phyloP scores from a whole-genome alignment of 2,888 invertebrate species.

The Agrochola circellaris region DNA sequence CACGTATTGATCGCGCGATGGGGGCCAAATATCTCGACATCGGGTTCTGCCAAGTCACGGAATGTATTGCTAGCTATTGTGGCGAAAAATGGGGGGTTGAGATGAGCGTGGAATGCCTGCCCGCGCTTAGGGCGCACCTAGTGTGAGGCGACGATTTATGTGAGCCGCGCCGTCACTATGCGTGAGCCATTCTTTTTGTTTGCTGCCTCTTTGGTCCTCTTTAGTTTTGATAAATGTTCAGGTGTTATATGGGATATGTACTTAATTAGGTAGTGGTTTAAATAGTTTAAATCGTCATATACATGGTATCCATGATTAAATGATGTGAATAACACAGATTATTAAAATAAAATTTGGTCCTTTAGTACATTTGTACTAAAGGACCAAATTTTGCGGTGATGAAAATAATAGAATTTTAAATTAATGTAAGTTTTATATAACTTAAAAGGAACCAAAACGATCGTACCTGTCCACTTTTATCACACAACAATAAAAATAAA shows the following conservation, averaged over 20 bases:
- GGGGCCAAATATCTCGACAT: conserved; percentile 86
- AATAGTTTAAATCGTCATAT: neutral
- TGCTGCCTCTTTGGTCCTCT: conserved; percentile 28
- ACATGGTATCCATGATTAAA: neutral
- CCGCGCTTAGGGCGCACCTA: conserved; percentile 74
- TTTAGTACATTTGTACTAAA: too few species aligned
- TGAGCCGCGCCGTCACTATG: conserved; percentile 38
- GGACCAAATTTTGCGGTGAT: too few species aligned
- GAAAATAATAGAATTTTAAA: neutral
- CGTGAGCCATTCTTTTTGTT: conserved; percentile 50
- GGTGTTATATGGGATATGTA: neutral
- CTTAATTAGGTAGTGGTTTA: neutral
- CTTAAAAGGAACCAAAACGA: neutral
- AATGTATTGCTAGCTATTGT: conserved; percentile 90
- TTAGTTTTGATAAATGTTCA: conserved; percentile 18
- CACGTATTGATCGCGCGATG: conserved; percentile 88
- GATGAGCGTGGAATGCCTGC: conserved; percentile 79
- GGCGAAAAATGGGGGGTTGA: conserved; percentile 89
- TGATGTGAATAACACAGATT: neutral
- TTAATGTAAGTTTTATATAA: neutral
- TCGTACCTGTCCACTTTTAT: conserved; percentile 20
- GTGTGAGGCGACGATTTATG: conserved; percentile 66
- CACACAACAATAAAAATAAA: conserved; percentile 44
- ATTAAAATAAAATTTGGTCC: neutral
- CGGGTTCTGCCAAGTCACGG: conserved; percentile 90